Percentiles rank a stretch among this genome's conserved stretches.
Evolutionary conservation across 2,113 vertebrate species (phyloP).

Genomic region (Corydoras maculifer): DNA sequence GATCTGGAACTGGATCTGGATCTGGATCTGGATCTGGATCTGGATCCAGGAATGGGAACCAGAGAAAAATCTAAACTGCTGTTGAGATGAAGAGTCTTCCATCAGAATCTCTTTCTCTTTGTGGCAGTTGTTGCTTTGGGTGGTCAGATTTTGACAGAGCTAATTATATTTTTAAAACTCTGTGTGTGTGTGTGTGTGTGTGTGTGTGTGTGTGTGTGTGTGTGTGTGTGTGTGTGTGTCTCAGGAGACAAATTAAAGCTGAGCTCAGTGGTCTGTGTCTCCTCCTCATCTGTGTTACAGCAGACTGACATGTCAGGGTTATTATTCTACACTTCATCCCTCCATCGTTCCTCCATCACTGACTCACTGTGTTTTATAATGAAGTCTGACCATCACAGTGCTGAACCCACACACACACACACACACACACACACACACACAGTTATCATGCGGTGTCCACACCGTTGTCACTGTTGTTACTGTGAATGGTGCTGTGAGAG

Average conservation of each 20-base stretch:
- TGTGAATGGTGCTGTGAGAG: no score
- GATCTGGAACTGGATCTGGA: no score
- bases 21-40: no score
- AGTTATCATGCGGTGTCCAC: no score
- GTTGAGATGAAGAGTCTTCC: no score
- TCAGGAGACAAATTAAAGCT: conserved; percentile 3
- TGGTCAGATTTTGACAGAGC: conserved; percentile 7
- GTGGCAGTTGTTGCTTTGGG: not conserved
- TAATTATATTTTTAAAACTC: conserved; percentile 12
- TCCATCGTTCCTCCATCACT: conserved; percentile 25
- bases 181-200: not conserved
- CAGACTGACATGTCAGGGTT: conserved; percentile 31
- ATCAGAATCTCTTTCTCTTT: not conserved
- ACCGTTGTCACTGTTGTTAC: no score
- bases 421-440: no score
- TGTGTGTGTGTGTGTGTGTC: not conserved
- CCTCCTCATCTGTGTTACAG: conserved; percentile 13
- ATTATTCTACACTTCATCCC: conserved; percentile 17
- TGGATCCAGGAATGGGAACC: no score
- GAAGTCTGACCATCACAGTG: no score
- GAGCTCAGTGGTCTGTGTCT: conserved; percentile 3
- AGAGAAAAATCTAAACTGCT: no score
- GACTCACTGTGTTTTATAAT: conserved; percentile 3
- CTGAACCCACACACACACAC: no score
- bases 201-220: conserved; percentile 9